Base-by-base conservation (phyloP, 2,888 invertebrate genomes). In the Agrotis clavis region DNA sequence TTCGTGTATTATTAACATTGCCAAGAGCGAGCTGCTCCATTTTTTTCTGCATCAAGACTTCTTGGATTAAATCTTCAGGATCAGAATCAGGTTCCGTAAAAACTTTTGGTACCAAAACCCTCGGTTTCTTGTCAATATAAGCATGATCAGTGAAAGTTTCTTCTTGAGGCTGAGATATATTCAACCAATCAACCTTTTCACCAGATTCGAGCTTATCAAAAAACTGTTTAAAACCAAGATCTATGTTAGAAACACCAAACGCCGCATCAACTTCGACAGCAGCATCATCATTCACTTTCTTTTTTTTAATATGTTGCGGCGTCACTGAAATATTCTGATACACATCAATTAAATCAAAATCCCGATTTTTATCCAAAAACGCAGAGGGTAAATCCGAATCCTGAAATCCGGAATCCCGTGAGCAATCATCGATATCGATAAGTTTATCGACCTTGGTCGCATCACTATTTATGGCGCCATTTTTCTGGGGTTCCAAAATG, bases 281-380 rank as follows among this genome's bases (percentile, higher is more conserved):
- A 19, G 18, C 7, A 1, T 35, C 5, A 1, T 35, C 56, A 35
- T 35, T 16, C 5, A 68, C 47, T 25, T 71, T 82, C 19, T 57
- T 50, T 60, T 70, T 80, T 60, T 70, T 80, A 19, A 85, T 60
- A 50, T 78, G 67, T 16, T 77, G 76, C 2, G 84, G 85, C 0
- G 78, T 67, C 0, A 84, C 85, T 9, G 63, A 79, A 2, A 84
- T 81, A 41, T 85, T 80, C n/a, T 84, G 67, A 25, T 16, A 82
- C 14, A 84, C 54, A 77, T 84, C 84, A 2, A 84, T 53, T 35
- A 82, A 65, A 35, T 71, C 66, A 9, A 64, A 82, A 18, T 82
- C 70, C 4, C 59, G 57, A 54, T 63, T 78, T 50, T 73, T 78
- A 13, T 84, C 80, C 2, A 69, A 25, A 7, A 78, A 71, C 5